Base-by-base conservation (phyloP, 2,113 vertebrate genomes). In the Otus sunia region DNA sequence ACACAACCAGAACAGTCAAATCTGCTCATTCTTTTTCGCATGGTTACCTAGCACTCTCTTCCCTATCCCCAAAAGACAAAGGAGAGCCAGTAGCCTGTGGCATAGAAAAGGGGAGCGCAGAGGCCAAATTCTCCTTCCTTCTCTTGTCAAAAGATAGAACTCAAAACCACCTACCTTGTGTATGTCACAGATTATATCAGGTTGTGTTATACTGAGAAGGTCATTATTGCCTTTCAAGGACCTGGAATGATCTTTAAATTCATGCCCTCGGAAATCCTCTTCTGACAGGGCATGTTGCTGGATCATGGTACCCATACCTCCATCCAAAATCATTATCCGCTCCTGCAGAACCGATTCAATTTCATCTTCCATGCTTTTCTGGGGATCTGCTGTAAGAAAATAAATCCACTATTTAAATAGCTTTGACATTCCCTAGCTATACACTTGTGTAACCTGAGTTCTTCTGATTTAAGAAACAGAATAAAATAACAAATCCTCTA, bases 261-360 rank as follows among this genome's bases (percentile, higher is more conserved):
- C 99, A 5, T 98, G 96, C 18, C 99, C 99, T 82, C 98, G 98
- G 97, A 99, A 99, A 91, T 98, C 97, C 2, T 98, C 98, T 76
- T 99, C 99, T 64, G 97, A 96, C 4, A 99, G 96, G 7, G 84
- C 97, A 19, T 96, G 96, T 56, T 97, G 98, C 93, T 99, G 99
- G 93, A 99, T 99, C 99, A 99, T 99, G n/a, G 99, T 99, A 18
- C 99, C 99, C 99, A 99, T 99, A 10, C 99, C 99, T 17, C 99
- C 99, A 47, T 99, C 99, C 63, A 99, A 98, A 92, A 99, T 97
- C 99, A 99, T 98, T 77, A 99, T 99, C 90, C 98, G 98, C 72
- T 99, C 97, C 96, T 64, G 98, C 43, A 99, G 97, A 80, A 98
- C 69, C 13, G 96, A 96, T 83, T 97, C 97, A 34, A 99, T 97